Conservation (phyloP, 2,888 invertebrate genomes). For the Gymnocheta viridis region DNA sequence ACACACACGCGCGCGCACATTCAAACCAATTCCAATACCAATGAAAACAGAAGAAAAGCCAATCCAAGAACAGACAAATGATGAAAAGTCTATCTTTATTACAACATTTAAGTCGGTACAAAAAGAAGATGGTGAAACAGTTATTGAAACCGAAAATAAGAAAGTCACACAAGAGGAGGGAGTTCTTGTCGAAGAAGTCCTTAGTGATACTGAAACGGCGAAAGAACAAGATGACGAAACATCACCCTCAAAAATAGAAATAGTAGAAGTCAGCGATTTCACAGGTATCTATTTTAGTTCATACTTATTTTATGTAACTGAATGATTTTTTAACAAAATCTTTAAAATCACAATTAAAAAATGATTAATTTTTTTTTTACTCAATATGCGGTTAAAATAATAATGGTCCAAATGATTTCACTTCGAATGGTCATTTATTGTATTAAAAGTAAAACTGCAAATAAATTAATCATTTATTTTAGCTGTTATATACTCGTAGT, state of each 20-base stretch:
- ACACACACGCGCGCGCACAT: background rate
- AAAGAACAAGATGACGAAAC: conserved; percentile 73
- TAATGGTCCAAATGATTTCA: background rate
- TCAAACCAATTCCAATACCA: conserved; percentile 28
- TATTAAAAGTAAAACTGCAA: no score
- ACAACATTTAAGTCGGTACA: conserved; percentile 82
- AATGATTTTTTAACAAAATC: background rate
- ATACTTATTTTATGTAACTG: conserved; percentile 7
- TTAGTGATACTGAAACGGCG: conserved; percentile 80
- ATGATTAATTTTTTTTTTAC: background rate
- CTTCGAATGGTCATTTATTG: no score
- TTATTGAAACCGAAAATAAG: conserved; percentile 80
- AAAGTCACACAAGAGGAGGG: conserved; percentile 80
- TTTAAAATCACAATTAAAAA: background rate
- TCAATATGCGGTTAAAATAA: background rate
- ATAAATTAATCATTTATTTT: no score
- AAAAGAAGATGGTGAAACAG: conserved; percentile 80
- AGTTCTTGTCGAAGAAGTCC: conserved; percentile 80
- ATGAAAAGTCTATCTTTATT: conserved; percentile 81
- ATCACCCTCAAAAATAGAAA: conserved; percentile 78
- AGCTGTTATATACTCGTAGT: no score
- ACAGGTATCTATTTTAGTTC: conserved; percentile 77
- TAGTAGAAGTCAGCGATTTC: conserved; percentile 79
- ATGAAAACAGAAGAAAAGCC: conserved; percentile 75
- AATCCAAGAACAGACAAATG: conserved; percentile 75